Conservation (phyloP, 2,888 invertebrate genomes). For the Phaonia tiefii region DNA sequence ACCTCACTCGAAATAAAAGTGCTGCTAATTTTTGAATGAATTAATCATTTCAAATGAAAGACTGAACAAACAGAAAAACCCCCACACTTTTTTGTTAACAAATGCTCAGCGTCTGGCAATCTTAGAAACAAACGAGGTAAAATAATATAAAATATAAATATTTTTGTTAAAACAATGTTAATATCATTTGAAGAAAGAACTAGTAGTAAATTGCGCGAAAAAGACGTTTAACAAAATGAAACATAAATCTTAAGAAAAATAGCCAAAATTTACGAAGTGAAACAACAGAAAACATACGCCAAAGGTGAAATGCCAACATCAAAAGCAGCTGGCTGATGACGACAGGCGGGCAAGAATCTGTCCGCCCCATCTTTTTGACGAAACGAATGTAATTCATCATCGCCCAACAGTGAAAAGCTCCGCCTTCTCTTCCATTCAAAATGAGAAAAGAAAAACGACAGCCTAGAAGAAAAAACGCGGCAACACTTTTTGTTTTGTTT, state of each 20-base stretch:
- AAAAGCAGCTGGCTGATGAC: neutral
- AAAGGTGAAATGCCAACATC: neutral
- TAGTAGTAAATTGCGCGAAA: neutral
- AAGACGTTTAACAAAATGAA: neutral
- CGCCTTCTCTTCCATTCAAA: too few relatives aligned
- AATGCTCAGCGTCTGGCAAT: neutral
- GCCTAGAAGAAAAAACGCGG: too few relatives aligned
- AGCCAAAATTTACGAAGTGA: neutral
- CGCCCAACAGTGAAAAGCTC: neutral
- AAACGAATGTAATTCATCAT: constrained; percentile 34
- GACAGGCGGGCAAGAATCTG: constrained; percentile 5
- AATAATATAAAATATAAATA: neutral
- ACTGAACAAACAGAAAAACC: neutral
- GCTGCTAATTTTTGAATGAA: neutral
- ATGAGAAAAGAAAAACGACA: too few relatives aligned
- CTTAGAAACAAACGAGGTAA: too few relatives aligned
- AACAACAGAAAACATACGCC: neutral
- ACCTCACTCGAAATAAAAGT: too few relatives aligned
- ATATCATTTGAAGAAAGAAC: neutral
- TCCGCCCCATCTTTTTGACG: constrained; percentile 1
- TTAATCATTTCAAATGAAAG: neutral
- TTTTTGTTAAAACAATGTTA: constrained; percentile 35
- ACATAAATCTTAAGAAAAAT: neutral
- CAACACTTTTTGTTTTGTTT: too few relatives aligned
- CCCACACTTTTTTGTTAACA: neutral